phyloP scores from a whole-genome alignment of 2,113 vertebrate species.

The Callopanchax toddi region DNA sequence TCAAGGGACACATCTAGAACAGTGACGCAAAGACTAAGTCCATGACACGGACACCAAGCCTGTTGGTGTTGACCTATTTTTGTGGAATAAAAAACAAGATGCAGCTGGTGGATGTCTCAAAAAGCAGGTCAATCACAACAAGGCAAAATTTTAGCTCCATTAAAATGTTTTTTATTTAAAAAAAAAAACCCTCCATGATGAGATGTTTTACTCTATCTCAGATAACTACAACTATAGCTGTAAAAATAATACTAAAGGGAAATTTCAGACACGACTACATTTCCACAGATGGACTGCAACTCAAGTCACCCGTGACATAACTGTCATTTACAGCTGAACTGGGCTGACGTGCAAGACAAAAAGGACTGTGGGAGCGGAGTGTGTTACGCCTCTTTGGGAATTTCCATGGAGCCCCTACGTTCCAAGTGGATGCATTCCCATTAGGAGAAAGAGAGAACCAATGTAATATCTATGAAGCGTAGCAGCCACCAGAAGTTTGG shows the following conservation, averaged over 20 bases:
- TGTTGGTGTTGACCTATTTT: conserved; percentile 47
- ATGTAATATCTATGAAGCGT: conserved; percentile 54
- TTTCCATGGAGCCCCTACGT: conserved; percentile 64
- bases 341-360: conserved; percentile 39
- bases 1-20: conserved; percentile 66
- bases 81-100: conserved; percentile 12
- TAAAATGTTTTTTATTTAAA: not conserved
- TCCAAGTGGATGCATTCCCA: conserved; percentile 63
- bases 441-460: conserved; percentile 55
- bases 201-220: not conserved
- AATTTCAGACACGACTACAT: conserved; percentile 45
- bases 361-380: conserved; percentile 28
- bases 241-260: conserved; percentile 34
- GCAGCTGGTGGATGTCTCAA: not conserved
- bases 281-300: conserved; percentile 62
- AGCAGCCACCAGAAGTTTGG: conserved; percentile 33
- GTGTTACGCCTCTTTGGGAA: conserved; percentile 63
- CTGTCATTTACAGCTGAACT: conserved; percentile 66
- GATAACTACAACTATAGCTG: not conserved
- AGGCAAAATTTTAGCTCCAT: not conserved
- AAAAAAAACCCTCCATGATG: conserved; percentile 3
- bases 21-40: conserved; percentile 55
- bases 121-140: conserved; percentile 9
- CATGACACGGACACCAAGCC: conserved; percentile 53
- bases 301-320: conserved; percentile 73